phyloP scores from a whole-genome alignment of 2,888 invertebrate genomes.

The Netelia virgata region DNA sequence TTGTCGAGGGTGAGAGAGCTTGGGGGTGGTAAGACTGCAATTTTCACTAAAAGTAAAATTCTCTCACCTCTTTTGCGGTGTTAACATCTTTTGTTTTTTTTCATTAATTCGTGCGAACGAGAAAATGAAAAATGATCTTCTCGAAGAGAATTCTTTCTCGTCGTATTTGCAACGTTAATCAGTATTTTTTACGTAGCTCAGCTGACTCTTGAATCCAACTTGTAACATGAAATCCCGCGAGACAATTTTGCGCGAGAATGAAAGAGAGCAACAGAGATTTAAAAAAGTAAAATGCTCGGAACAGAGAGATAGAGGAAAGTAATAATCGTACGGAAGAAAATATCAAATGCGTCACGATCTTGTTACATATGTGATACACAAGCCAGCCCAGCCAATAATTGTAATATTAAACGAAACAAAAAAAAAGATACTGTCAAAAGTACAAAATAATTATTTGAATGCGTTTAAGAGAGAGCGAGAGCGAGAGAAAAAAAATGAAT shows the following conservation, averaged over 20 bases:
- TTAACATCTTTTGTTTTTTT: not conserved
- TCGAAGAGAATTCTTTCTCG: constrained; percentile 22
- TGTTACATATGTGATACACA: constrained; percentile 61
- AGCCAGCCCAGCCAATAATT: constrained; percentile 61
- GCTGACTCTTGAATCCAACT: constrained; percentile 51
- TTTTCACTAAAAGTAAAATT: too few relatives aligned
- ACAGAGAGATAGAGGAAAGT: constrained; percentile 17
- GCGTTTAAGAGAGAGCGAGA: constrained; percentile 54
- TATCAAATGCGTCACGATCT: constrained; percentile 51
- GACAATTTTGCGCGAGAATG: not conserved
- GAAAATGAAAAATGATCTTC: not conserved
- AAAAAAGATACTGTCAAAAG: constrained; percentile 70
- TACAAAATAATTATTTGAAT: constrained; percentile 71
- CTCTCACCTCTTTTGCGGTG: too few relatives aligned
- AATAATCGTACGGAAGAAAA: constrained; percentile 30
- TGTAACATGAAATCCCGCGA: constrained; percentile 34
- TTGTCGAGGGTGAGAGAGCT: too few relatives aligned
- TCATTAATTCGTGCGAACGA: not conserved
- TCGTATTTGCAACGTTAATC: not conserved
- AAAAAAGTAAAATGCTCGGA: not conserved
- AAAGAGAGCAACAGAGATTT: not conserved
- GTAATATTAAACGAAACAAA: constrained; percentile 47
- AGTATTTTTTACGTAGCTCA: constrained; percentile 31
- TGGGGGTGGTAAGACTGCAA: too few relatives aligned
- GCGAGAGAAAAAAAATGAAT: not conserved